Conservation (phyloP, 2,113 vertebrate genomes). For the Atractosteus spatula region DNA sequence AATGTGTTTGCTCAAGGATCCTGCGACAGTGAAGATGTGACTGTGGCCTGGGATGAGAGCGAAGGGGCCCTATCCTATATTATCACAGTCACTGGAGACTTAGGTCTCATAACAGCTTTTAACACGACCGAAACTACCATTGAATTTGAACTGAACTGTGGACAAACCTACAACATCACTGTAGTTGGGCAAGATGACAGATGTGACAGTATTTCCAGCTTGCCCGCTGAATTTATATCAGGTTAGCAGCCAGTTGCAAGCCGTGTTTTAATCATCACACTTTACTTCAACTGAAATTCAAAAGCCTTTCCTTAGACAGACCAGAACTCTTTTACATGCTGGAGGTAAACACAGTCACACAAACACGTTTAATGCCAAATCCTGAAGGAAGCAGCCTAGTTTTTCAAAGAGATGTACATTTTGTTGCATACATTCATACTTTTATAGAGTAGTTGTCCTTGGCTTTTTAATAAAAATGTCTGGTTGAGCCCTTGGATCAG, state of each 20-base stretch:
- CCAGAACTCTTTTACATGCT: too few species aligned
- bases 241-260: slow-evolving; percentile 35
- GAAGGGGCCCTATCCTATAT: slow-evolving; percentile 50
- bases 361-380: too few species aligned
- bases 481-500: too few species aligned
- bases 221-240: slow-evolving; percentile 40
- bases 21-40: slow-evolving; percentile 50
- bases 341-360: too few species aligned
- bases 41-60: slow-evolving; percentile 51
- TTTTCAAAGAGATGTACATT: too few species aligned
- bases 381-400: not conserved
- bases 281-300: too few species aligned
- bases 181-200: slow-evolving; percentile 42
- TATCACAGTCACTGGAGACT: slow-evolving; percentile 44
- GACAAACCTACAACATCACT: slow-evolving; percentile 59
- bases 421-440: too few species aligned
- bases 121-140: slow-evolving; percentile 37
- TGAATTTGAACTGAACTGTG: slow-evolving; percentile 54
- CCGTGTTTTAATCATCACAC: too few species aligned
- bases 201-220: slow-evolving; percentile 52
- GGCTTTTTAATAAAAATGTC: too few species aligned
- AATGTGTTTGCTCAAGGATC: slow-evolving; percentile 40
- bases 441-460: too few species aligned
- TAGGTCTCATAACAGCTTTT: slow-evolving; percentile 46
- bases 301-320: too few species aligned